Conservation (phyloP, 2,888 invertebrate species). For the Bruchidius siliquastri region DNA sequence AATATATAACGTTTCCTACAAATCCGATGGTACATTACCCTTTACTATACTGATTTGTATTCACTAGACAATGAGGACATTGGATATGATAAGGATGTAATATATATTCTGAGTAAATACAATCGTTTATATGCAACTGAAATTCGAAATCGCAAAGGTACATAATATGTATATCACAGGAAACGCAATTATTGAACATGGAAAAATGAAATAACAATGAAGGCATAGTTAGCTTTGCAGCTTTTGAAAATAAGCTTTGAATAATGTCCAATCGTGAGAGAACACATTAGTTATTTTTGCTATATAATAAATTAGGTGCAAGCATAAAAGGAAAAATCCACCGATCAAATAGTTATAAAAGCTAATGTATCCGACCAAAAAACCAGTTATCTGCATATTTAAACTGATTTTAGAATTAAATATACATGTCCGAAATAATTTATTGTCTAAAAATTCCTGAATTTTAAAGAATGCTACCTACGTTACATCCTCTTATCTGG, state of each 20-base stretch:
- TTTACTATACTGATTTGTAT: background rate
- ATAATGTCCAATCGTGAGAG: too few species aligned
- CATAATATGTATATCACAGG: background rate
- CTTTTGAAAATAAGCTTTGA: too few species aligned
- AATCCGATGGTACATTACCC: background rate
- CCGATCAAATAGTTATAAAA: background rate
- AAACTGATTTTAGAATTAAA: background rate
- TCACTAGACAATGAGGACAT: background rate
- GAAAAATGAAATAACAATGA: too few species aligned
- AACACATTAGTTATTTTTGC: too few species aligned
- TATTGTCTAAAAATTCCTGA: background rate
- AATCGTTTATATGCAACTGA: background rate
- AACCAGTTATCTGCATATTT: background rate
- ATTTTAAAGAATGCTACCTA: background rate
- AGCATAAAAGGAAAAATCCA: background rate
- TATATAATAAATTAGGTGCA: too few species aligned
- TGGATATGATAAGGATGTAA: background rate
- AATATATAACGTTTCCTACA: background rate
- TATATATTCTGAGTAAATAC: background rate
- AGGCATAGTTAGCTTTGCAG: too few species aligned
- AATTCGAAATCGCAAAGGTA: background rate
- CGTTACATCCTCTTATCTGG: too few species aligned
- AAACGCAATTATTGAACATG: background rate
- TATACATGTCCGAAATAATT: background rate
- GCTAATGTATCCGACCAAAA: background rate